These are phyloP conservation scores for Pterocles burchelli DNA, from an alignment of 2,113 vertebrate species.

Conservation along the genomic window DNA sequence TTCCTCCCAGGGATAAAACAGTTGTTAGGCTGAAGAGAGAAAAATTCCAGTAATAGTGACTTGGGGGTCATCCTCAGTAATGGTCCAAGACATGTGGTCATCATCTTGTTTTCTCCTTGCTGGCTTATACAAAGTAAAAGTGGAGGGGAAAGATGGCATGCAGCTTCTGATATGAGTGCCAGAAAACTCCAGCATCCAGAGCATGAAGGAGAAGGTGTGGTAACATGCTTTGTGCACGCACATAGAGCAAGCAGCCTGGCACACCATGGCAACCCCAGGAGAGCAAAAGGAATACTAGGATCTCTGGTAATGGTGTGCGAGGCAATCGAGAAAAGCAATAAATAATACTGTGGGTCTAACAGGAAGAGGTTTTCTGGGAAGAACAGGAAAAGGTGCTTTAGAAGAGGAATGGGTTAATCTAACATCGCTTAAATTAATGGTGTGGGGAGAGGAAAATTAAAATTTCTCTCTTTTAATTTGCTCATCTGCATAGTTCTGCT, in stretches of 20 bases:
- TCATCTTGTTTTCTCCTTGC: neutral
- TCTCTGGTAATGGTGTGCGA: neutral
- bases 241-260: neutral
- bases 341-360: neutral
- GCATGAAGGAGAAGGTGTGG: rapidly evolving
- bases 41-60: neutral
- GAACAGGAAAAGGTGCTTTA: neutral
- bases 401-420: neutral
- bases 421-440: neutral
- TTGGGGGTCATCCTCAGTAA: neutral
- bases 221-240: neutral
- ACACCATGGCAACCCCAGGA: neutral
- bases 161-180: neutral
- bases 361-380: neutral
- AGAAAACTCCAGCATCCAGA: neutral
- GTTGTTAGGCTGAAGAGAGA: neutral
- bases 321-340: neutral
- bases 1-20: neutral
- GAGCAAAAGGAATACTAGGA: neutral
- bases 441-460: neutral
- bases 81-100: neutral
- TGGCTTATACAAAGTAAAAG: neutral
- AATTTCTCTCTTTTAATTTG: neutral
- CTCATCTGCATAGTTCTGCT: neutral
- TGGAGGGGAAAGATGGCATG: neutral